These are phyloP conservation scores for Brachionus rubens DNA, from an alignment of 1,140 invertebrate species.

Conservation along the genomic window DNA sequence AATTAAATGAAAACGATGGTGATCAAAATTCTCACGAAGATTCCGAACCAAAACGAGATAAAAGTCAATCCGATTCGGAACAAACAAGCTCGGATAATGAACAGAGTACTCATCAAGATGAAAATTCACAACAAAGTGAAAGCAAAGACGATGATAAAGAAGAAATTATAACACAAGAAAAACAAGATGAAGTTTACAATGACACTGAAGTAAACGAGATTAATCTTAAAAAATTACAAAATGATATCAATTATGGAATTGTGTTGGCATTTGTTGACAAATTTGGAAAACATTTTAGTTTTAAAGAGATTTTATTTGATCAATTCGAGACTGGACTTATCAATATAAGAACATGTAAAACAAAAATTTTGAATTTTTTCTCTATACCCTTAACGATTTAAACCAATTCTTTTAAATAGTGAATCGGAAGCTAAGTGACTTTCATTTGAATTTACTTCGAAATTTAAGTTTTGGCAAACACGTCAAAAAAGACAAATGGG, in stretches of 20 bases:
- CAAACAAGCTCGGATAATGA: not conserved
- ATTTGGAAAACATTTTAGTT: slow-evolving; percentile 5
- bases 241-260: slow-evolving; percentile 32
- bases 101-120: not conserved
- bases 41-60: not conserved
- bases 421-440: not conserved
- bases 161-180: not conserved
- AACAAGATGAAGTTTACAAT: not conserved
- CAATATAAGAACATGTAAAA: slow-evolving; percentile 19
- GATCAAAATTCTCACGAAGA: not conserved
- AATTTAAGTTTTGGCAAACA: slow-evolving; percentile 30
- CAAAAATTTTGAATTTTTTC: not conserved
- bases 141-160: not conserved
- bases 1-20: not conserved
- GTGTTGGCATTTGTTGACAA: slow-evolving; percentile 21
- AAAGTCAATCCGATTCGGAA: not conserved
- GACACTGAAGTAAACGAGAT: slow-evolving; percentile 17
- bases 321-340: slow-evolving; percentile 27
- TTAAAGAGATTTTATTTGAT: not conserved
- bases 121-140: not conserved
- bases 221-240: not conserved
- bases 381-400: not conserved
- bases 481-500: slow-evolving; percentile 19
- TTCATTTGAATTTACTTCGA: slow-evolving; percentile 2
- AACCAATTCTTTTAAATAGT: not conserved